Percentiles rank a stretch among this genome's conserved stretches.
These are phyloP conservation scores for Tricholauxania praeusta DNA, from an alignment of 2,888 invertebrate genomes.

Conservation along the genomic window DNA sequence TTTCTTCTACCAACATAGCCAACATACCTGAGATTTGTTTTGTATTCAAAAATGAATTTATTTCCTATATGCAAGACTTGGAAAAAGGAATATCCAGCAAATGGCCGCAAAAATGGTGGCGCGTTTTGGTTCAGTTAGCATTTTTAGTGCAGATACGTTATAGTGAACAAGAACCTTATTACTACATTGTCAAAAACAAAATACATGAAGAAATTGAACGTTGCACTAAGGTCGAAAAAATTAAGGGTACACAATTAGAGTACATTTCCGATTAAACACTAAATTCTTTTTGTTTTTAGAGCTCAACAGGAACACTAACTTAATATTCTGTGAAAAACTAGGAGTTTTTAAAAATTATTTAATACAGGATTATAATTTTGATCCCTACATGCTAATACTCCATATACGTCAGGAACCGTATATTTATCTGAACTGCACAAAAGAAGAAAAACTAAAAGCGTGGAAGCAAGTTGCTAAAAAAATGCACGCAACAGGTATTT, in stretches of 20 bases:
- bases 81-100: conserved; percentile 56
- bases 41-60: conserved; percentile 54
- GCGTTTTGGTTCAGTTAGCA: conserved; percentile 50
- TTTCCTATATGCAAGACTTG: conserved; percentile 56
- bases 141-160: conserved; percentile 54
- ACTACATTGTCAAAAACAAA: conserved; percentile 58
- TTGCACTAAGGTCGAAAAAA: no score
- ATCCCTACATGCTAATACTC: conserved; percentile 46
- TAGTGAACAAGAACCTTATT: conserved; percentile 54
- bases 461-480: conserved; percentile 49
- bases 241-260: no score
- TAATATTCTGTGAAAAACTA: no score
- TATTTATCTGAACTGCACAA: conserved; percentile 38
- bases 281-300: no score
- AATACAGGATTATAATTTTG: conserved; percentile 31
- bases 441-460: conserved; percentile 47
- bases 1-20: no score
- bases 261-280: no score
- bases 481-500: conserved; percentile 26
- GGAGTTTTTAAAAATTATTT: no score
- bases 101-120: conserved; percentile 59
- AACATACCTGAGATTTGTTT: conserved; percentile 52
- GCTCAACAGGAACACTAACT: no score
- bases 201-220: conserved; percentile 52
- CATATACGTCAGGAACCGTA: conserved; percentile 48